Base-by-base conservation (phyloP, 2,888 invertebrate genomes). In the Drosophila engyochracea region DNA sequence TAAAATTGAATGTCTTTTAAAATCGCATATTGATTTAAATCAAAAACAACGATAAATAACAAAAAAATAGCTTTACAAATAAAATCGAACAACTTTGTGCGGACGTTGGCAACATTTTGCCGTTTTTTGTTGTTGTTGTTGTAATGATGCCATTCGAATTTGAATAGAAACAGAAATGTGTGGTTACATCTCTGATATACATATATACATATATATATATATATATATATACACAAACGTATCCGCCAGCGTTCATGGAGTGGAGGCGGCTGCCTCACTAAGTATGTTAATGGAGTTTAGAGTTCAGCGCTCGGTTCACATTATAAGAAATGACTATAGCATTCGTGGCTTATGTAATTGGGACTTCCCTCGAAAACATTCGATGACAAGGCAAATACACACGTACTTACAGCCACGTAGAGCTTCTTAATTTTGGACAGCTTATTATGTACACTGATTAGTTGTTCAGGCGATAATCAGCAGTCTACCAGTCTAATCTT, bases 1-100 rank as follows among this genome's bases (percentile, higher is more conserved):
- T 70, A 70, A 59, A 47, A 66, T 76, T 85, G 88, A 87, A 75
- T 80, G 80, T 65, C 85, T 75, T 68, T 89, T 74, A 77, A 89
- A 82, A 75, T 76, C 74, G 79, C 79, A 70, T 71, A 66, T 86
- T 87, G 87, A 79, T 79, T 79, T 70, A 71, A 70, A 72, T 81
- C 65, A 62, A 68, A 55, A 33, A 49, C 31, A 30, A 61, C 39
- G 35, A 47, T 19, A 44, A 19, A n/a, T n/a, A 33, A 9, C 14
- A 62, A 47, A 49, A 47, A 70, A 35, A 16, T 5, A 5, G 2
- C 35, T 35, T 16, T 5, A 51, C 25, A 31, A 37, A 67, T 31
- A 65, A 16, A 47, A 16, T 47, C 31, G 47, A 33, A 68, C 47
- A 53, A 52, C 66, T 68, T 68, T 66, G 64, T 70, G 61, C 82